Percentiles rank a stretch among this genome's conserved stretches.
These are phyloP conservation scores for Tipula lateralis DNA, from an alignment of 2,888 invertebrate genomes.

Conservation along the genomic window DNA sequence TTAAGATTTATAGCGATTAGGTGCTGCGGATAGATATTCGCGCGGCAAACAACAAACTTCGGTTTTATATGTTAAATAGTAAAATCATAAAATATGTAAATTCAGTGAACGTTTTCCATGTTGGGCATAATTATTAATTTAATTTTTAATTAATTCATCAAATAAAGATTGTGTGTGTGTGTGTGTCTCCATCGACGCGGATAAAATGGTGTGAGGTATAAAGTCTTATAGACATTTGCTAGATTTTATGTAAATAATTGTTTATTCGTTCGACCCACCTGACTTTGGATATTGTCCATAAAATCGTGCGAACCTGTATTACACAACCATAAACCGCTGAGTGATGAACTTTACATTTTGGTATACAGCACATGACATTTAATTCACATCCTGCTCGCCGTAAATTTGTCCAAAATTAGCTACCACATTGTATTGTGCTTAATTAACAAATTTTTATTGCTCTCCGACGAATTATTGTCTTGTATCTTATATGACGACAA, in stretches of 20 bases:
- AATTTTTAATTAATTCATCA: conserved; percentile 1
- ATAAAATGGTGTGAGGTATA: background rate
- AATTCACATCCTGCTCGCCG: background rate
- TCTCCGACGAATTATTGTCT: background rate
- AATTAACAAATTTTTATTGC: background rate
- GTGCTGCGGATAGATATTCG: background rate
- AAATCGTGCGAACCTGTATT: background rate
- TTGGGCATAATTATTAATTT: background rate
- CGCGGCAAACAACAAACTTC: background rate
- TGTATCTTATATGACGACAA: background rate
- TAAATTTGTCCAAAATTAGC: background rate
- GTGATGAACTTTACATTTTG: background rate
- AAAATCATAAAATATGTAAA: background rate
- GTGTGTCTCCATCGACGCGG: background rate
- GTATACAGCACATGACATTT: background rate
- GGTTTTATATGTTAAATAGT: background rate
- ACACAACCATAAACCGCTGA: background rate
- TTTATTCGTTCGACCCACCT: background rate
- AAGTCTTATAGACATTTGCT: background rate
- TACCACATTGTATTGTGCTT: background rate
- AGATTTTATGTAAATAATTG: background rate
- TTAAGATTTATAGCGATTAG: background rate
- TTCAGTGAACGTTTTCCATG: background rate
- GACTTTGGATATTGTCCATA: background rate
- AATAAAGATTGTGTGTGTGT: background rate